These are phyloP conservation scores for Macaca mulatta DNA, from an alignment of 2,113 vertebrate species.

Conservation along the genomic window DNA sequence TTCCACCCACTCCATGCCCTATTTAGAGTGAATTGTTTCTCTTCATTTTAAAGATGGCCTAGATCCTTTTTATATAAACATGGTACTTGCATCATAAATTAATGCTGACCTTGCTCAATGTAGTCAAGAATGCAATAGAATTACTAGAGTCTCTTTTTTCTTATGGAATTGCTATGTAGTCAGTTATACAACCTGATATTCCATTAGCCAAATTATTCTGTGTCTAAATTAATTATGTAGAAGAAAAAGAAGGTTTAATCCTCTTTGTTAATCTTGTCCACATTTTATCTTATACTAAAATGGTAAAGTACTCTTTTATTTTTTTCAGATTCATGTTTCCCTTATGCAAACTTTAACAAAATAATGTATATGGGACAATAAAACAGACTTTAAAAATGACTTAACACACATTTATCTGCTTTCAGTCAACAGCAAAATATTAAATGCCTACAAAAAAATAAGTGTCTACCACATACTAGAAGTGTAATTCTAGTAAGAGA, in stretches of 20 bases:
- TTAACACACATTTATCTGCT: background rate
- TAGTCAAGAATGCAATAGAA: conserved; percentile 27
- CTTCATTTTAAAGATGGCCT: conserved; percentile 31
- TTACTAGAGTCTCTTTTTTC: background rate
- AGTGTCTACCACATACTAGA: background rate
- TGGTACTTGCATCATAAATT: conserved; percentile 15
- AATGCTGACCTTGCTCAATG: conserved; percentile 21
- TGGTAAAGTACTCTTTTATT: background rate
- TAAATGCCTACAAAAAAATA: background rate
- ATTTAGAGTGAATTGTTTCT: conserved; percentile 64
- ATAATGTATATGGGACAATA: background rate
- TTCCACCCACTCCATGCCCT: background rate
- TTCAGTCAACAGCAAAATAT: background rate
- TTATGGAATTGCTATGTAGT: background rate
- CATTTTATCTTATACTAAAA: conserved; percentile 30
- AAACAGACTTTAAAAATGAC: background rate
- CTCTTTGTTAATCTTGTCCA: background rate
- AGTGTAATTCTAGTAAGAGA: background rate
- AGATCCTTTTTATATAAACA: conserved; percentile 39
- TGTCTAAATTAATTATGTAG: conserved; percentile 33
- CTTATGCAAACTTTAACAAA: background rate
- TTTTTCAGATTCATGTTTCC: background rate
- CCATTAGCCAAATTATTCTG: conserved; percentile 52
- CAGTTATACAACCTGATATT: conserved; percentile 24
- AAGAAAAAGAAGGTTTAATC: conserved; percentile 19